Conservation (phyloP, 2,888 invertebrate species). For the Anaspis maculata region DNA sequence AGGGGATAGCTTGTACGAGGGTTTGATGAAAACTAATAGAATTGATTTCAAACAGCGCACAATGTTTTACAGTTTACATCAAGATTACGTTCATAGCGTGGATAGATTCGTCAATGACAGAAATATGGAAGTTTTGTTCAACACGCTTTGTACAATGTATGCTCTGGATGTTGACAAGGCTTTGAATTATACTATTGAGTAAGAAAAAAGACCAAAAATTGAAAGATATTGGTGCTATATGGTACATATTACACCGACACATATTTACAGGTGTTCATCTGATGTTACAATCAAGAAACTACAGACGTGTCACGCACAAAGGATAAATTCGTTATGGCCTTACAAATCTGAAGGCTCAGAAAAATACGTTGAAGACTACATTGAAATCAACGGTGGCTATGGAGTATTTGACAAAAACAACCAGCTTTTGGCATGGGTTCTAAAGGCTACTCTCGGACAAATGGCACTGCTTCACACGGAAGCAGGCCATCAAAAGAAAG, state of each 20-base stretch:
- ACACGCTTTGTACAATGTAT: background rate
- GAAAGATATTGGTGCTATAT: no score
- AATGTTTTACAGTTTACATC: constrained; percentile 1
- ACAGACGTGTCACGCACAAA: constrained; percentile 23
- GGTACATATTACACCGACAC: no score
- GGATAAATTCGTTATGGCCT: constrained; percentile 35
- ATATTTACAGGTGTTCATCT: no score
- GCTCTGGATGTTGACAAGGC: constrained; percentile 27
- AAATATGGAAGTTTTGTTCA: background rate
- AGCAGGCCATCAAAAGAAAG: constrained; percentile 32
- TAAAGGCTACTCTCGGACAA: constrained; percentile 33
- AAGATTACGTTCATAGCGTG: background rate
- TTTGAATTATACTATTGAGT: no score
- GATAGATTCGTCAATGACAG: constrained; percentile 1
- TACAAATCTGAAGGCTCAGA: constrained; percentile 28
- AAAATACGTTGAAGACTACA: constrained; percentile 26
- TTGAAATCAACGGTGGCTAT: constrained; percentile 32
- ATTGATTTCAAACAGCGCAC: background rate
- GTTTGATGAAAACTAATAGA: constrained; percentile 2
- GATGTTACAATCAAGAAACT: constrained; percentile 29
- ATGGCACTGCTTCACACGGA: constrained; percentile 35
- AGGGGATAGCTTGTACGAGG: constrained; percentile 2
- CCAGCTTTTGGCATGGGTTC: constrained; percentile 36
- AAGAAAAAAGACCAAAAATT: no score
- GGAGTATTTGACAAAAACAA: constrained; percentile 36